phyloP scores from a whole-genome alignment of 2,797 vertebrate species.

The Siniperca scherzeri region DNA sequence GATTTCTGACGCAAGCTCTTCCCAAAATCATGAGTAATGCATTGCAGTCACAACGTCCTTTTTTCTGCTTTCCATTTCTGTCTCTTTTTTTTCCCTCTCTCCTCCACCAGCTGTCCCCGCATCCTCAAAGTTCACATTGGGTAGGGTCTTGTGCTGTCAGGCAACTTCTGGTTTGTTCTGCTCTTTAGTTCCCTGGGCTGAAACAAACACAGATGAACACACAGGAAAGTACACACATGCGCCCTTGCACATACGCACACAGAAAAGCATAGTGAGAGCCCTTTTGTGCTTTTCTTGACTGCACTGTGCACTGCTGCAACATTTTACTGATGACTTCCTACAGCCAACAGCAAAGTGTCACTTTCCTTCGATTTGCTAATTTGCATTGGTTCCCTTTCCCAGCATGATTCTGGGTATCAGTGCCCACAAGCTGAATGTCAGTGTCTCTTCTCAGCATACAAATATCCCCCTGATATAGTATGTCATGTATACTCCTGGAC shows the following conservation, averaged over 20 bases:
- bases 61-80: constrained; percentile 41
- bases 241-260: constrained; percentile 11
- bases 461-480: constrained; percentile 75
- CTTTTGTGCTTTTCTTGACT: constrained; percentile 69
- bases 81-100: constrained; percentile 16
- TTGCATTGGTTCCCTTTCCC: constrained; percentile 79
- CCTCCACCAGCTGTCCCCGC: constrained; percentile 68
- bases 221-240: constrained; percentile 15
- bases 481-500: constrained; percentile 80
- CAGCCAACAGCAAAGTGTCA: constrained; percentile 80
- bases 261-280: constrained; percentile 46
- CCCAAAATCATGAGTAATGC: constrained; percentile 48
- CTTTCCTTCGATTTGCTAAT: constrained; percentile 80
- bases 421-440: constrained; percentile 81
- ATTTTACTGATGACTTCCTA: constrained; percentile 73
- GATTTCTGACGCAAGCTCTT: constrained; percentile 27
- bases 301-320: constrained; percentile 58
- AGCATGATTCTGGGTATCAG: constrained; percentile 71
- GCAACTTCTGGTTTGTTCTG: constrained; percentile 77
- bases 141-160: constrained; percentile 71
- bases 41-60: constrained; percentile 40
- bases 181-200: constrained; percentile 69
- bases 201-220: constrained; percentile 50
- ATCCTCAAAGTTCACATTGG: constrained; percentile 77
- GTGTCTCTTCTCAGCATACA: constrained; percentile 78